Conservation (phyloP, 2,888 invertebrate genomes). For the Acrobasis repandana region DNA sequence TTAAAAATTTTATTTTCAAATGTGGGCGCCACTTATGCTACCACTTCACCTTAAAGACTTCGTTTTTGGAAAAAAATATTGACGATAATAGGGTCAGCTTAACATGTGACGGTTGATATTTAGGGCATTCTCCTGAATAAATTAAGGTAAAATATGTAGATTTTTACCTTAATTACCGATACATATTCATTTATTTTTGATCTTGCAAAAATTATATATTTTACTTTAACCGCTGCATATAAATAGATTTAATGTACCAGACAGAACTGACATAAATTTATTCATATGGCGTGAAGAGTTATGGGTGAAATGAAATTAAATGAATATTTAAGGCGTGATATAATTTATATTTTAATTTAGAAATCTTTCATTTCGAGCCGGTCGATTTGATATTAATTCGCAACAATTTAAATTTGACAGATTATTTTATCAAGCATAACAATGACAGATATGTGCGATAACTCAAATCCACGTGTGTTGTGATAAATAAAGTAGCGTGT, state of each 20-base stretch:
- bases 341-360: constrained; percentile 15
- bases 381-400: constrained; percentile 7
- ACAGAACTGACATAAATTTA: constrained; percentile 3
- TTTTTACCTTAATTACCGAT: too few species aligned
- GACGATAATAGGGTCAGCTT: constrained; percentile 45
- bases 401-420: constrained; percentile 2
- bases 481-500: not conserved
- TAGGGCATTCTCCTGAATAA: constrained; percentile 4
- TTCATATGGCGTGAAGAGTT: constrained; percentile 15
- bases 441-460: constrained; percentile 12
- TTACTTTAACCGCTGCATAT: not conserved
- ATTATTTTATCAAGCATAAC: constrained; percentile 8
- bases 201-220: not conserved
- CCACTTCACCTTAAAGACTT: constrained; percentile 39
- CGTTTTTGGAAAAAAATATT: constrained; percentile 58
- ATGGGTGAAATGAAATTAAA: constrained; percentile 16
- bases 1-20: too few species aligned
- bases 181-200: too few species aligned
- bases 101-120: constrained; percentile 11
- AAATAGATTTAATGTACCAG: not conserved
- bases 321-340: constrained; percentile 8
- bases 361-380: constrained; percentile 6
- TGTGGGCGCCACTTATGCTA: too few species aligned
- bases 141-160: not conserved
- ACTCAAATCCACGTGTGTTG: not conserved